A percentile compares a stretch with the other conserved stretches of the same genome.
Evolutionary conservation across 2,888 invertebrate genomes (phyloP).

Genomic region (Drosophila kanekoi): DNA sequence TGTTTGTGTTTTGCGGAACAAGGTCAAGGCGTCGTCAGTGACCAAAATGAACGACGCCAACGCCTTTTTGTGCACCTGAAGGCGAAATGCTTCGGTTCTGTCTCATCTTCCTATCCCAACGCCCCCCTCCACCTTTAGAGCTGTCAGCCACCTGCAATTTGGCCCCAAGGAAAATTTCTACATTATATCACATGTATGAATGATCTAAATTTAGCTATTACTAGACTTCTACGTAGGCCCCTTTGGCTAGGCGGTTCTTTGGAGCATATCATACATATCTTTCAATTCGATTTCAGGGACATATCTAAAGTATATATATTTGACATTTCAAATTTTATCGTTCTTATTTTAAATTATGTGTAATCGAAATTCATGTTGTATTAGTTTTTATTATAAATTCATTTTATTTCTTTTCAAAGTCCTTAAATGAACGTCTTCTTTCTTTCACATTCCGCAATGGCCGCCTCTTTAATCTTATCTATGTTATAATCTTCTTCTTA

Average conservation of each 20-base stretch:
- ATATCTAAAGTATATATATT: too few species aligned
- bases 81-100: slow-evolving; percentile 23
- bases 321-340: too few species aligned
- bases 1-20: slow-evolving; percentile 52
- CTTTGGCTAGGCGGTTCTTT: slow-evolving; percentile 1
- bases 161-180: slow-evolving; percentile 41
- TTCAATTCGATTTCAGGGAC: too few species aligned
- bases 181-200: slow-evolving; percentile 39
- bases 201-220: slow-evolving; percentile 38
- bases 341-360: too few species aligned
- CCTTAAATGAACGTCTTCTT: too few species aligned
- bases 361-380: too few species aligned
- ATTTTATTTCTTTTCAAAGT: too few species aligned
- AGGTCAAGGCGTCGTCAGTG: slow-evolving; percentile 71
- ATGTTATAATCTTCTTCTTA: too few species aligned
- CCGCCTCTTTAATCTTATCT: too few species aligned
- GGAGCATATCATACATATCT: neutral
- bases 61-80: slow-evolving; percentile 57
- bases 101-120: slow-evolving; percentile 7
- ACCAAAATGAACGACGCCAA: slow-evolving; percentile 32
- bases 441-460: too few species aligned
- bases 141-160: slow-evolving; percentile 36
- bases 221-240: slow-evolving; percentile 11
- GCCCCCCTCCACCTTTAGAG: slow-evolving; percentile 7
- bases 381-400: too few species aligned